Conservation (phyloP, 35 echinoderm and acorn worm species). For the Anneissia japonica region DNA sequence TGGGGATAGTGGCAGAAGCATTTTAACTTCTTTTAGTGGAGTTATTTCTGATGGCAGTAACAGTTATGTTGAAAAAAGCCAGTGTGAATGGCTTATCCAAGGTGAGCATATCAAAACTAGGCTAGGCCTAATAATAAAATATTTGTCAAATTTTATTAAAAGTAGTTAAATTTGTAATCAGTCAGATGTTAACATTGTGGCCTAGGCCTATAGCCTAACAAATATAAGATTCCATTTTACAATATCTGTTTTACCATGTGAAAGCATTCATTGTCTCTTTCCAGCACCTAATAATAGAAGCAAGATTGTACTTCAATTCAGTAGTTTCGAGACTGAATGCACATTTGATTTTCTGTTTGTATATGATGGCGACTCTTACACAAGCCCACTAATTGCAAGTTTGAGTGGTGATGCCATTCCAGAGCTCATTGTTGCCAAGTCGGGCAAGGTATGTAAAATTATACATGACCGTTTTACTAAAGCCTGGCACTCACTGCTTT, state of each 20-base stretch:
- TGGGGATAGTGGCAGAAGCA: background rate
- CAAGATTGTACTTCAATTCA: constrained; percentile 58
- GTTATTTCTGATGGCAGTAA: background rate
- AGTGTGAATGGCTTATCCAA: background rate
- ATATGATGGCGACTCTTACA: constrained; percentile 44
- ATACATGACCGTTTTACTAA: no score
- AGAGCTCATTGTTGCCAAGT: constrained; percentile 26
- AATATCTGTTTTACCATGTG: no score
- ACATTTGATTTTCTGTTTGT: constrained; percentile 56
- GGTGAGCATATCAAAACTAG: background rate
- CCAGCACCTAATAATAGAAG: constrained; percentile 49
- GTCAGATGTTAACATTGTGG: background rate
- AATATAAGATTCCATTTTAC: no score
- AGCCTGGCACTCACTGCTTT: no score
- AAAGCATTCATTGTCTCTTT: background rate
- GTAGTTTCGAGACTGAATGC: constrained; percentile 53
- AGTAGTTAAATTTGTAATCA: no score
- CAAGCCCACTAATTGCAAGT: constrained; percentile 31
- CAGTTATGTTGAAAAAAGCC: background rate
- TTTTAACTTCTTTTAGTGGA: background rate
- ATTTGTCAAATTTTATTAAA: no score
- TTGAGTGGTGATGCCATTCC: constrained; percentile 46
- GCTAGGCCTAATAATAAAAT: background rate
- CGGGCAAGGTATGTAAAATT: constrained; percentile 59
- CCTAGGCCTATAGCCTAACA: background rate